Conservation (phyloP, 1,140 invertebrate genomes). For the Ephestia elutella region DNA sequence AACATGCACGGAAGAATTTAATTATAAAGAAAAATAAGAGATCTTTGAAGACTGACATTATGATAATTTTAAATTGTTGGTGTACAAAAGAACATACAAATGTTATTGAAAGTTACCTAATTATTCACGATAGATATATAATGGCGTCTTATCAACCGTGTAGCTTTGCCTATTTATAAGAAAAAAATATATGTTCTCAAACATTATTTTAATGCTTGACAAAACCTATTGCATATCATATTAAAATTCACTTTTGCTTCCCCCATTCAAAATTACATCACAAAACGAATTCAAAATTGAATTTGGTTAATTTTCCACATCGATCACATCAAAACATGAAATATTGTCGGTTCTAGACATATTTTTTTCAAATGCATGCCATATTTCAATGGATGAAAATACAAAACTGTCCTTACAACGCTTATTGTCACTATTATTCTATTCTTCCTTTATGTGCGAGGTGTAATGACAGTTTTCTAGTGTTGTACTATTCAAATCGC, state of each 20-base stretch:
- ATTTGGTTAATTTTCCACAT: not conserved
- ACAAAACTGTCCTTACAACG: conserved; percentile 28
- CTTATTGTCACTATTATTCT: not conserved
- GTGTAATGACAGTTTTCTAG: conserved; percentile 13
- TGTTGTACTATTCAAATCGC: conserved; percentile 3
- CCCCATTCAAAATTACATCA: not conserved
- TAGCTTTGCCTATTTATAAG: too few species aligned
- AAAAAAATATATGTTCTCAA: too few species aligned
- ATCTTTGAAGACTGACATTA: too few species aligned
- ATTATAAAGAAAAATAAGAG: too few species aligned
- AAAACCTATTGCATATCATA: too few species aligned
- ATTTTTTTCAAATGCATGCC: conserved; percentile 25
- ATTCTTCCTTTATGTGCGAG: not conserved
- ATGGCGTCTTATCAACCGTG: too few species aligned
- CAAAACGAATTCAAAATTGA: not conserved
- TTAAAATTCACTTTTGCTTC: not conserved
- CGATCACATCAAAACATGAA: not conserved
- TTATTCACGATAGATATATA: too few species aligned
- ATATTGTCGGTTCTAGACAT: conserved; percentile 36
- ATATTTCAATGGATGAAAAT: conserved; percentile 15
- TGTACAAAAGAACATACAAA: too few species aligned
- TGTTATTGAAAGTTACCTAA: too few species aligned
- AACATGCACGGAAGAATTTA: too few species aligned
- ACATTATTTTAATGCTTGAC: too few species aligned
- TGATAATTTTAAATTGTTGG: too few species aligned